Conservation (phyloP, 2,797 vertebrate species). For the Peromyscus nudipes region DNA sequence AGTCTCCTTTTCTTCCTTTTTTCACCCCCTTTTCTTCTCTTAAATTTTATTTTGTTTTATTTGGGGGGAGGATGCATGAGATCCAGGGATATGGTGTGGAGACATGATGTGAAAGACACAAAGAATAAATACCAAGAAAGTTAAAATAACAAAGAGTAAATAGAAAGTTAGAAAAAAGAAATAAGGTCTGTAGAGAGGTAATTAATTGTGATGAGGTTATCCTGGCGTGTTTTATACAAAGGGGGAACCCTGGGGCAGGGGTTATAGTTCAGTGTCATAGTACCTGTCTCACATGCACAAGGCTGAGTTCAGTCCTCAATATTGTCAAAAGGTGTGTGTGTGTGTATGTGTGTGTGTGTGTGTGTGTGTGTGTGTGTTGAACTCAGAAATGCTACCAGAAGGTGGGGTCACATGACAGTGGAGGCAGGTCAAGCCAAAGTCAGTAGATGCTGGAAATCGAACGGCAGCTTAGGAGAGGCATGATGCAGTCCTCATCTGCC, state of each 20-base stretch:
- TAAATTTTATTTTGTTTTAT: not conserved
- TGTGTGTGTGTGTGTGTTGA: not conserved
- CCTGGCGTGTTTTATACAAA: too few relatives aligned
- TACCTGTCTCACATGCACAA: not conserved
- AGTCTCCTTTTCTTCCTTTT: not conserved
- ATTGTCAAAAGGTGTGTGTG: not conserved
- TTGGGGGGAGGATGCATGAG: not conserved
- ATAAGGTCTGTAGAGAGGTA: not conserved
- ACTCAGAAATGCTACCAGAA: not conserved
- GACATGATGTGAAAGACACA: not conserved
- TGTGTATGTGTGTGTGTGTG: not conserved
- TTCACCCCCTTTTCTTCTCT: not conserved
- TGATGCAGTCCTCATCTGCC: too few relatives aligned
- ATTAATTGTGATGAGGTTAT: not conserved
- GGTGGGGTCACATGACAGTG: not conserved
- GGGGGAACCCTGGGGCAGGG: too few relatives aligned
- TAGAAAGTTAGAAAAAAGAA: not conserved
- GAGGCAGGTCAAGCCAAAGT: not conserved
- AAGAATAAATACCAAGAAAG: not conserved
- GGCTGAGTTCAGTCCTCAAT: not conserved
- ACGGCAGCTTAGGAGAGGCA: fast-evolving
- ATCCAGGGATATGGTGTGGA: not conserved
- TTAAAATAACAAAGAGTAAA: too few relatives aligned
- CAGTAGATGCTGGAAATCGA: not conserved
- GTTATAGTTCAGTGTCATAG: not conserved